Evolutionary conservation across 1,140 invertebrate species (phyloP).

Genomic region (Bombus consobrinus): DNA sequence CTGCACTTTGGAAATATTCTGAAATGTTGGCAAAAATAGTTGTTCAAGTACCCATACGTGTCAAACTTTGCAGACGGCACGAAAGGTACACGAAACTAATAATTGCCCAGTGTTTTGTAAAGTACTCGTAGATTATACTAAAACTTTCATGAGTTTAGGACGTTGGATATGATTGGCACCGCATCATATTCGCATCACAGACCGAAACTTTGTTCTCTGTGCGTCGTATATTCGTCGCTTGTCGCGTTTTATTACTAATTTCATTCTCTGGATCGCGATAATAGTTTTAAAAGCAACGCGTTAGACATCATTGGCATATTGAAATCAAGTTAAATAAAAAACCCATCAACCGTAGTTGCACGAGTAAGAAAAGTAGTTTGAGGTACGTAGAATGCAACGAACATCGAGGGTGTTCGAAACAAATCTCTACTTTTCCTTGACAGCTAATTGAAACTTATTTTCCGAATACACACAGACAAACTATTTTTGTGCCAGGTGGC

Average conservation of each 20-base stretch:
- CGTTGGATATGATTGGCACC: neutral
- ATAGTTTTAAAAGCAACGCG: neutral
- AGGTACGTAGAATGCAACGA: no score
- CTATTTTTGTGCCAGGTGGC: no score
- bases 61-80: slow-evolving; percentile 1
- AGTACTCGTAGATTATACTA: neutral
- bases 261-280: neutral
- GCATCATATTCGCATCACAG: neutral
- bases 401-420: no score
- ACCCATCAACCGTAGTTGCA: no score
- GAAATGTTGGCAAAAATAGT: neutral
- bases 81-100: slow-evolving; percentile 1
- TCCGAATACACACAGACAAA: no score
- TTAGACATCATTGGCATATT: neutral
- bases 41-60: neutral
- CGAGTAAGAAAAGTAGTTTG: no score
- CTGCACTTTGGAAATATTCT: neutral
- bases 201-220: neutral
- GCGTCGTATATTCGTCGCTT: neutral
- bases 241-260: neutral
- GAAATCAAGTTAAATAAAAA: no score
- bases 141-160: neutral
- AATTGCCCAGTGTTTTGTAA: neutral
- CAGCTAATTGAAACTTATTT: no score
- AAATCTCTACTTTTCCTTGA: no score